These are phyloP conservation scores for Carollia perspicillata DNA, from an alignment of 2,113 vertebrate species.

Conservation along the genomic window DNA sequence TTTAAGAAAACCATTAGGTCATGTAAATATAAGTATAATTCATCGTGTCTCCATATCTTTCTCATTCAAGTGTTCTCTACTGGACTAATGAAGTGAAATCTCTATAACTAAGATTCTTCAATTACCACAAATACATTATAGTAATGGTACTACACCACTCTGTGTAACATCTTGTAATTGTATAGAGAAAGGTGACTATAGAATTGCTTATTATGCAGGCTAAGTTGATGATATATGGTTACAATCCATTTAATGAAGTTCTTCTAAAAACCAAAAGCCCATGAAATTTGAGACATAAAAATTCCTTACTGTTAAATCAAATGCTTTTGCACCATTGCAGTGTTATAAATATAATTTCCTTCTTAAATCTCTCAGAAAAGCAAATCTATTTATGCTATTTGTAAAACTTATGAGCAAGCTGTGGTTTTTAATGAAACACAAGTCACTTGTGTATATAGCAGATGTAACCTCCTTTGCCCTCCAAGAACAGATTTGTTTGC, in stretches of 20 bases:
- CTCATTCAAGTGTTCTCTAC: neutral
- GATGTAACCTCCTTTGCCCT: neutral
- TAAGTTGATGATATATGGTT: slow-evolving; percentile 58
- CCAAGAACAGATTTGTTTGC: slow-evolving; percentile 20
- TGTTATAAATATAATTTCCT: slow-evolving; percentile 30
- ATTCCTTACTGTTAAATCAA: slow-evolving; percentile 69
- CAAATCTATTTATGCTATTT: slow-evolving; percentile 50
- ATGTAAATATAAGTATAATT: neutral
- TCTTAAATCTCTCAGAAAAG: slow-evolving; percentile 44
- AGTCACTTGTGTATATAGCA: slow-evolving; percentile 35
- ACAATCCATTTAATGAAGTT: slow-evolving; percentile 72
- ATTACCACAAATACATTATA: neutral
- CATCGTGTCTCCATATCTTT: neutral
- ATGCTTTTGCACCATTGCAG: slow-evolving; percentile 42
- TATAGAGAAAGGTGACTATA: slow-evolving; percentile 47
- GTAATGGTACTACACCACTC: neutral
- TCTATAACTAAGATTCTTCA: neutral
- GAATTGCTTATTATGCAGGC: slow-evolving; percentile 37
- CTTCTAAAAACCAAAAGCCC: slow-evolving; percentile 66
- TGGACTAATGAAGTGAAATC: neutral
- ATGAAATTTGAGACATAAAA: slow-evolving; percentile 66
- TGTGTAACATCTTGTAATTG: neutral
- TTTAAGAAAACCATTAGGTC: neutral
- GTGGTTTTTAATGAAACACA: slow-evolving; percentile 53
- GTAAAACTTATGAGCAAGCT: slow-evolving; percentile 54